Evolutionary conservation across 1,140 invertebrate species (phyloP).

Genomic region (Drosophila busckii): DNA sequence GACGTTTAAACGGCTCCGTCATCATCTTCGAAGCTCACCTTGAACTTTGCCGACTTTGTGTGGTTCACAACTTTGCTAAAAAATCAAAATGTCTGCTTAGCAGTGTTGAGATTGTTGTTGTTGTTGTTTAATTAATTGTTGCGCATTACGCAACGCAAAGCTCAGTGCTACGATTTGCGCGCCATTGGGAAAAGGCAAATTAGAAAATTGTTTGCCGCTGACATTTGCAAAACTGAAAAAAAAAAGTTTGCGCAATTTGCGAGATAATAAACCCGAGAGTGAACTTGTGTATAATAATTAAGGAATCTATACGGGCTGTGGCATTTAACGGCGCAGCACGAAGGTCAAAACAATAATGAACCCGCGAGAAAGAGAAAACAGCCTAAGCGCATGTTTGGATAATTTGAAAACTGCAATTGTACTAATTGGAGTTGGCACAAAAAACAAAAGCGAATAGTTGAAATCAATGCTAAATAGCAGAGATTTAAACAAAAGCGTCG

Average conservation of each 20-base stretch:
- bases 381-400: no score
- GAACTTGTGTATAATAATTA: slow-evolving; percentile 32
- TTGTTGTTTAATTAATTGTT: slow-evolving; percentile 58
- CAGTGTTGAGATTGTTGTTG: slow-evolving; percentile 6
- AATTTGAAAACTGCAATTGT: no score
- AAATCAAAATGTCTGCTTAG: slow-evolving; percentile 34
- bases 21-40: slow-evolving; percentile 36
- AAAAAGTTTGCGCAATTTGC: slow-evolving; percentile 33
- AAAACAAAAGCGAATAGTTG: no score
- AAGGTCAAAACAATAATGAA: neutral
- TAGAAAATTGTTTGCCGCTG: slow-evolving; percentile 58
- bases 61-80: slow-evolving; percentile 32
- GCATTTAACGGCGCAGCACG: neutral
- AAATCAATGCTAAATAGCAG: no score
- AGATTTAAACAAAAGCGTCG: no score
- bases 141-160: slow-evolving; percentile 48
- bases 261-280: slow-evolving; percentile 7
- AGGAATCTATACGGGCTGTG: neutral
- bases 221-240: slow-evolving; percentile 47
- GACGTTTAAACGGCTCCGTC: slow-evolving; percentile 34
- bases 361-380: no score
- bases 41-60: slow-evolving; percentile 43
- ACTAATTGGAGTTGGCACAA: no score
- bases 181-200: slow-evolving; percentile 43
- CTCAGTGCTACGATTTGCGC: slow-evolving; percentile 23